phyloP scores from a whole-genome alignment of 2,888 invertebrate genomes.

The Cheilosia pagana region DNA sequence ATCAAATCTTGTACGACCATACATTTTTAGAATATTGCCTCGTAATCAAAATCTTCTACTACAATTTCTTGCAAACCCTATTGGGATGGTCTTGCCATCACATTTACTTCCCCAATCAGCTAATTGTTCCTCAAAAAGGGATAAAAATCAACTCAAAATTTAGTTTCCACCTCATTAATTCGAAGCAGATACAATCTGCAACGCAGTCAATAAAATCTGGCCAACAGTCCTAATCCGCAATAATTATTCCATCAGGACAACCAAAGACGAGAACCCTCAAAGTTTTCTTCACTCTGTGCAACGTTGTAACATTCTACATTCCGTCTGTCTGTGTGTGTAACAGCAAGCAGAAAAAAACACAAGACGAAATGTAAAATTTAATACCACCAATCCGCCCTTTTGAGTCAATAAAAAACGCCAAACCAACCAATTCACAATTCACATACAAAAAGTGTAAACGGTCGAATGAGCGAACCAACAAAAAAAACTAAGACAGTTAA shows the following conservation, averaged over 20 bases:
- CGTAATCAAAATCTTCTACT: no score
- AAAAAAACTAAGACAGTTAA: constrained; percentile 61
- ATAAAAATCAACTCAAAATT: constrained; percentile 22
- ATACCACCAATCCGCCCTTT: constrained; percentile 60
- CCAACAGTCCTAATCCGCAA: constrained; percentile 60
- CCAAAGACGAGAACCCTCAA: constrained; percentile 8
- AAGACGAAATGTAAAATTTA: constrained; percentile 42
- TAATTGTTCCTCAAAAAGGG: neutral
- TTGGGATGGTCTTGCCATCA: neutral
- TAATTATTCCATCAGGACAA: constrained; percentile 39
- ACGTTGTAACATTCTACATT: constrained; percentile 35
- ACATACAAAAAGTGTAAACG: constrained; percentile 14
- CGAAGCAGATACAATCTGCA: constrained; percentile 52
- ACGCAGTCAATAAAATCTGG: constrained; percentile 60
- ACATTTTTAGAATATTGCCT: no score
- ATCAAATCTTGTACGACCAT: no score
- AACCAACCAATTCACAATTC: constrained; percentile 56
- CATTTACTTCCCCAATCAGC: neutral
- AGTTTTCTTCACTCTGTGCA: constrained; percentile 8
- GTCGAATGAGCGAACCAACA: constrained; percentile 11
- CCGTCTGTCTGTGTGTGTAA: neutral
- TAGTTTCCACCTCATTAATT: constrained; percentile 46
- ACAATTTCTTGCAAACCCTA: no score
- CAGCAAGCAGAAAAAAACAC: constrained; percentile 4
- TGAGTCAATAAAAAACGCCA: constrained; percentile 67